Evolutionary conservation across 2,113 vertebrate species (phyloP).

Genomic region (Puntigrus tetrazona): DNA sequence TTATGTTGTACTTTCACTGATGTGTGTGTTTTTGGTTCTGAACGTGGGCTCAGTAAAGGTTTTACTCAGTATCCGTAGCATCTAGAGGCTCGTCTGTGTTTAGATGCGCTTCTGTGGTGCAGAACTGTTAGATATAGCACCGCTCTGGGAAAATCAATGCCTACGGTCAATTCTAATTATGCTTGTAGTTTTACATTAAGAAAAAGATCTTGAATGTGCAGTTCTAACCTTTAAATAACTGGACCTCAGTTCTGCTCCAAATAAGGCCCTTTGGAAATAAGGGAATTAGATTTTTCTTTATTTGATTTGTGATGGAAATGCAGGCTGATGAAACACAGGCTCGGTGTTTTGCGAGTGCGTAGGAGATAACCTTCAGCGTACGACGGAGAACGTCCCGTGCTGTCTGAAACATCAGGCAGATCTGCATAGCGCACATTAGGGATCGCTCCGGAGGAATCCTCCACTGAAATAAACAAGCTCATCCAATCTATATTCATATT

Average conservation of each 20-base stretch:
- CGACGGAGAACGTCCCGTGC: neutral
- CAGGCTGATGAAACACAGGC: neutral
- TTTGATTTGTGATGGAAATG: neutral
- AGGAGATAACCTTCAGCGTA: neutral
- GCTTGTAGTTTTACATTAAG: neutral
- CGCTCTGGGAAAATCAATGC: neutral
- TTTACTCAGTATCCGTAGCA: too few species aligned
- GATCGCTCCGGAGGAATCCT: neutral
- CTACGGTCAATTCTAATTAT: neutral
- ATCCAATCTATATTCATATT: constrained; percentile 17
- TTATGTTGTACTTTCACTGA: neutral
- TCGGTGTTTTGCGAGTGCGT: neutral
- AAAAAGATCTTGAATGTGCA: neutral
- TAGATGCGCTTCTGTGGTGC: neutral
- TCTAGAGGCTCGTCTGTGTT: neutral
- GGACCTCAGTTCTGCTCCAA: neutral
- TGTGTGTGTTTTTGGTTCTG: too few species aligned
- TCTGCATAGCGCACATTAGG: neutral
- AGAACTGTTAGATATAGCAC: neutral
- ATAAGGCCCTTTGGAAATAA: neutral
- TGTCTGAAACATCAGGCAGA: neutral
- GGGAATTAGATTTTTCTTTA: neutral
- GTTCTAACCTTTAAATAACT: neutral
- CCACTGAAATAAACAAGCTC: neutral
- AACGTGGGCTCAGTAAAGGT: too few species aligned